Evolutionary conservation across 2,113 vertebrate genomes (phyloP).

Genomic region (Syngnathoides biaculeatus): DNA sequence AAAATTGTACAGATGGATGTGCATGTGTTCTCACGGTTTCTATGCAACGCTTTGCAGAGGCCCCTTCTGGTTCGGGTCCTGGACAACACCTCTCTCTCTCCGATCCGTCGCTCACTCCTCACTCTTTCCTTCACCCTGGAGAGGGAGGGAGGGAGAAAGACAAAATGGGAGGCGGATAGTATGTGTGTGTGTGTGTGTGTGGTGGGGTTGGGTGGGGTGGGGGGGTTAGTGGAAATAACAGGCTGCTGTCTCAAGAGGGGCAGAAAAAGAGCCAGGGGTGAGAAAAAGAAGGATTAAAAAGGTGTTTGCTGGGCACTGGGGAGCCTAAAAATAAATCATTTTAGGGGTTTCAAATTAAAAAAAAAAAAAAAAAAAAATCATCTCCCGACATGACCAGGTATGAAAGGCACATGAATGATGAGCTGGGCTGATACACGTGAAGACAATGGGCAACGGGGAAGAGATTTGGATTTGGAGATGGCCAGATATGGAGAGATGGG

Average conservation of each 20-base stretch:
- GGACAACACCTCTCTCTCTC: conserved; percentile 71
- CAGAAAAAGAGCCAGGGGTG: conserved; percentile 44
- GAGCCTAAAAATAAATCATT: conserved; percentile 14
- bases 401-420: conserved; percentile 36
- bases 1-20: conserved; percentile 1
- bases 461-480: conserved; percentile 73
- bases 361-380: conserved; percentile 24
- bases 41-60: conserved; percentile 67
- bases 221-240: conserved; percentile 73
- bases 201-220: conserved; percentile 12
- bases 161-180: conserved; percentile 28
- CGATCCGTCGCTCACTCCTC: conserved; percentile 73
- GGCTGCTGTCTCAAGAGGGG: conserved; percentile 68
- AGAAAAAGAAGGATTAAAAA: conserved; percentile 41
- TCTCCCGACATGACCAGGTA: conserved; percentile 21
- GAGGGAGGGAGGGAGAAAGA: conserved; percentile 60
- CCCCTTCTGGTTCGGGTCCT: conserved; percentile 67
- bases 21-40: conserved; percentile 61
- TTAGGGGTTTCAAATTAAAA: background rate
- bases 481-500: conserved; percentile 64
- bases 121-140: conserved; percentile 75
- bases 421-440: conserved; percentile 66
- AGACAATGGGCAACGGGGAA: conserved; percentile 71
- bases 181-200: conserved; percentile 1
- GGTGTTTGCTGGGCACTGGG: conserved; percentile 41